Evolutionary conservation across 2,888 invertebrate genomes (phyloP), one percentile per base, ranked within the genome.

Genomic region (Amblyjoppa fuscipennis): DNA sequence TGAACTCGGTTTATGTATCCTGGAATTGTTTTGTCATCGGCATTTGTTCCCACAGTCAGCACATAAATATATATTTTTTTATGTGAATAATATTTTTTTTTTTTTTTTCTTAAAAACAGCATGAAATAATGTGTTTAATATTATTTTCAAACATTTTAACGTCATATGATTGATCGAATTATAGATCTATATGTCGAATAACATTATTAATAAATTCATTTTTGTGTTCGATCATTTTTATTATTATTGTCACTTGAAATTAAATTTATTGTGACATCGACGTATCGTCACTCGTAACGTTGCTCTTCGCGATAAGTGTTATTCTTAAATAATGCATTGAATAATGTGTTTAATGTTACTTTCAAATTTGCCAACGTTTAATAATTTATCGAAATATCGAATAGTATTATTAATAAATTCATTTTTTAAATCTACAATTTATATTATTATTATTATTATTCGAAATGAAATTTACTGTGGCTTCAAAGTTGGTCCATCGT

Each of bases 281-380:
- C 13, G 31, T n/a, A n/a, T 66, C 69, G 69, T 66, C 76, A 16
- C 41, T 73, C 76, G 34, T 56, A 34, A 53, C 56, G 20, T 11
- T 70, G 59, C 9, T 51, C 69, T 73, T 83, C 45, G 69, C 73
- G n/a, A 61, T 77, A 53, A 70, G 56, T 74, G 71, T 59, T 61
- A 74, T 68, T 31, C 28, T 31, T 31, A 31, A 31, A 31, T 2
- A 31, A 2, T 31, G 28, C 28, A 31, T 31, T 31, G 28, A 31
- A 1, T 31, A 31, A 31, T 31, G 28, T 31, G 28, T 31, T 31
- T 31, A 31, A 31, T 2, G 28, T 31, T 31, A 31, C 3, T 31
- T 31, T 3, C 28, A 31, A 31, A 31, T 31, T 31, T 31, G 1
- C 28, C 28, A 3, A 31, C 28, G 28, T 31, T 3, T 2, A 2